Base-by-base conservation (phyloP, 2,797 vertebrate genomes). In the Hydrophis major region DNA sequence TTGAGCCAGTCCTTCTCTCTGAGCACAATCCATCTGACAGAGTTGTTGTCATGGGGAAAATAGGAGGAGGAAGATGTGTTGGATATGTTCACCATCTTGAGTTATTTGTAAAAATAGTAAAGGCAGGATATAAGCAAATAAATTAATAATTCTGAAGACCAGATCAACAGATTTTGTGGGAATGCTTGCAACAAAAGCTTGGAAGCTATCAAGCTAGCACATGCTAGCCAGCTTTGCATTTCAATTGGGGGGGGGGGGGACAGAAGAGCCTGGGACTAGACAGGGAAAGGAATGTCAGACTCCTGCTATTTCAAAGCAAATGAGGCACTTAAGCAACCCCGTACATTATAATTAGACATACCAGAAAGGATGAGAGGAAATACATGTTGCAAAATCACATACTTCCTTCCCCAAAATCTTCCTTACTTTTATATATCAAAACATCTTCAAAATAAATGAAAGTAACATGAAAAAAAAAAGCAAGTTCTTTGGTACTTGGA, bases 331-430 rank as follows among this genome's bases (percentile, higher is more conserved):
- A 96, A 97, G 95, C 95, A 96, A 96, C 95, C 87, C 95, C 95
- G 93, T 93, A 92, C 92, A 94, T 96, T 90, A 88, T 96, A 96
- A 96, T 92, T 94, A 97, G 90, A 42, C 94, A 95, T 93, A 96
- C 96, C 95, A 96, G 92, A 96, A 96, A 95, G 96, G 96, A 96
- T 94, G 95, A 95, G 96, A 96, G 93, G 94, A 97, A 96, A 97
- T 95, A 56, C 96, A 96, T 69, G 93, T 87, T 95, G 96, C 95
- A 96, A 96, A 96, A 97, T 95, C 94, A 94, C 88, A 92, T 95
- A 96, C 95, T 94, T 95, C 96, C 92, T 94, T 95, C 42, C 42
- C 42, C 42, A 4, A 42, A 42, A 42, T 96, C 92, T 94, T 96
- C 95, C 78, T 61, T 59, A 95, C 88, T 27, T 87, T 94, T 92